These are phyloP conservation scores for Ostrea edulis DNA, from an alignment of 1,140 invertebrate genomes.

Conservation along the genomic window DNA sequence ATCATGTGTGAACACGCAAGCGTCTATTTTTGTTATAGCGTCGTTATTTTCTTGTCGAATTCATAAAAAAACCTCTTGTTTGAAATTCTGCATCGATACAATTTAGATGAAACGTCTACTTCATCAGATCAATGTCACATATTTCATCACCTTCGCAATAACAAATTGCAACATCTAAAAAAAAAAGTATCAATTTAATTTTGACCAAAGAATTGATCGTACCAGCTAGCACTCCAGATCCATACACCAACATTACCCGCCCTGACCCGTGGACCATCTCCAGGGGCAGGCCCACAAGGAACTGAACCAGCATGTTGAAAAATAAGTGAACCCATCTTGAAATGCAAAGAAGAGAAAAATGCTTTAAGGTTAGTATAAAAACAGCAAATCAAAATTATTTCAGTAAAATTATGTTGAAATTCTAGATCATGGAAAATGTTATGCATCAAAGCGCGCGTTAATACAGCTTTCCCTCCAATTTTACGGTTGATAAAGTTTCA, in stretches of 20 bases:
- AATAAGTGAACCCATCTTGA: conserved; percentile 95
- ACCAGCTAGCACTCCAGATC: conserved; percentile 93
- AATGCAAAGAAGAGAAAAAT: conserved; percentile 61
- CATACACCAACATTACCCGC: conserved; percentile 93
- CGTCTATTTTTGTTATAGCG: background rate
- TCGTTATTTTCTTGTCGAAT: background rate
- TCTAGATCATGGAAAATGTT: too few species aligned
- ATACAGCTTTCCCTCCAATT: too few species aligned
- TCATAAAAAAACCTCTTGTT: background rate
- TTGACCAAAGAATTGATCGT: conserved; percentile 15
- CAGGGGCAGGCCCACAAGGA: conserved; percentile 93
- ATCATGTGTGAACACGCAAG: background rate
- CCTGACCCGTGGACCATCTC: conserved; percentile 98
- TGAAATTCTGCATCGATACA: background rate
- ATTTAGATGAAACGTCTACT: background rate
- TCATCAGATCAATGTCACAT: background rate
- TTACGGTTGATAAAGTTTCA: too few species aligned
- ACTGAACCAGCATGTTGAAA: conserved; percentile 95
- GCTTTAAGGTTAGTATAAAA: background rate
- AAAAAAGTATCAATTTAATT: too few species aligned
- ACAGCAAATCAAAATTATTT: background rate
- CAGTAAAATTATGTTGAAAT: too few species aligned
- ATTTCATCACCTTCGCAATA: background rate
- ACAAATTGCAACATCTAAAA: background rate
- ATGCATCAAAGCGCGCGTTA: too few species aligned